Evolutionary conservation across 2,113 vertebrate genomes (phyloP).

Genomic region (Eurystomus gularis): DNA sequence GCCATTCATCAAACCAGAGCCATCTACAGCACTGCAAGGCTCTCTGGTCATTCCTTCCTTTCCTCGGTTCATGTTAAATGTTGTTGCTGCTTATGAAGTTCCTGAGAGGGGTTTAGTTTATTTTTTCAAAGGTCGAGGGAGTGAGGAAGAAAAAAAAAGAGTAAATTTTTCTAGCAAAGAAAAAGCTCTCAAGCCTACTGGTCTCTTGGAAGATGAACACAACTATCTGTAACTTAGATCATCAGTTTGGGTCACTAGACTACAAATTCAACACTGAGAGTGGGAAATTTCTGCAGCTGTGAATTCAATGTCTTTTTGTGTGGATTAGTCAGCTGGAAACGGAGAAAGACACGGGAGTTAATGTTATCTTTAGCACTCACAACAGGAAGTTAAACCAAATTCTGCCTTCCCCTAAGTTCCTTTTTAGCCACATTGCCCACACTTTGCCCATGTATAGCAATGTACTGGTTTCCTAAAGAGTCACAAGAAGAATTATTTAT

Average conservation of each 20-base stretch:
- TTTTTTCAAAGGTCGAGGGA: slow-evolving; percentile 63
- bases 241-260: not conserved
- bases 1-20: not conserved
- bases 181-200: not conserved
- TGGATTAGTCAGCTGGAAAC: not conserved
- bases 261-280: not conserved
- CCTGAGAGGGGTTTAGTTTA: slow-evolving; percentile 37
- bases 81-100: slow-evolving; percentile 64
- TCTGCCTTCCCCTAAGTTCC: not conserved
- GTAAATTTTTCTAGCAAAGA: not conserved
- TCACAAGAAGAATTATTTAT: not conserved
- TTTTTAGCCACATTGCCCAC: not conserved
- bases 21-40: not conserved
- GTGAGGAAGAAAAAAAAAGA: no score
- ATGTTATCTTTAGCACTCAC: not conserved
- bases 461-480: not conserved
- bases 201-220: not conserved
- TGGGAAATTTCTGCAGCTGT: no score
- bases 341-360: not conserved
- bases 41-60: slow-evolving; percentile 1
- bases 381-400: not conserved
- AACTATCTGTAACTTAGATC: not conserved
- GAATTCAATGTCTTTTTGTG: not conserved
- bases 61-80: slow-evolving; percentile 61
- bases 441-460: not conserved